Conservation (phyloP, 2,797 vertebrate species). For the Brachymystax lenok region DNA sequence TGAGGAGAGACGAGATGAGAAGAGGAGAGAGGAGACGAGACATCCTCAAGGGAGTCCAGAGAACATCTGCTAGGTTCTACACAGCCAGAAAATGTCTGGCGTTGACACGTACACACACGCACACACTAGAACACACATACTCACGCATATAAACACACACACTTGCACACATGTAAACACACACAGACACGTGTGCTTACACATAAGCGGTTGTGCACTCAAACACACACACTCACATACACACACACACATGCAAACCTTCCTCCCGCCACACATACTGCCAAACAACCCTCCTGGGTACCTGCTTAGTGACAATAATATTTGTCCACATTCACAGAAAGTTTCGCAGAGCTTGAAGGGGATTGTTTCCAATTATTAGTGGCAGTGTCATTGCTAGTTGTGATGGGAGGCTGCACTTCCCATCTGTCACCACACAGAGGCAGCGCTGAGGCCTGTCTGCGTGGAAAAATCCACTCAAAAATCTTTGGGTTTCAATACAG, state of each 20-base stretch:
- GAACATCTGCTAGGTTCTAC: conserved; percentile 76
- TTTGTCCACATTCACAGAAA: conserved; percentile 48
- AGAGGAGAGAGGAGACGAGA: conserved; percentile 20
- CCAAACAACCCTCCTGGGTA: background rate
- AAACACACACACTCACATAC: conserved; percentile 7
- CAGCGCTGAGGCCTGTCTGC: conserved; percentile 49
- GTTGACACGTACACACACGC: conserved; percentile 20
- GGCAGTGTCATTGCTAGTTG: conserved; percentile 16
- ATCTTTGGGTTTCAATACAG: background rate
- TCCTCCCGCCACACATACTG: no score
- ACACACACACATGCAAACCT: background rate
- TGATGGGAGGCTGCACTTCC: background rate
- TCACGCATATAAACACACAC: conserved; percentile 27
- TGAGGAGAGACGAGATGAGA: background rate
- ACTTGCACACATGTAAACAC: background rate
- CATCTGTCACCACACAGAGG: conserved; percentile 55
- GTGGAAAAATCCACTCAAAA: no score
- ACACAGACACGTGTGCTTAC: background rate
- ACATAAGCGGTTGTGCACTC: conserved; percentile 12
- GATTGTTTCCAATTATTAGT: conserved; percentile 51
- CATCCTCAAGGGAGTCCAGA: conserved; percentile 64
- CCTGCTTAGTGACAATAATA: conserved; percentile 13
- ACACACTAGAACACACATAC: conserved; percentile 22
- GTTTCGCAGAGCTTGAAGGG: conserved; percentile 40
- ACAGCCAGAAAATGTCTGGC: conserved; percentile 44